These are phyloP conservation scores for Steatornis caripensis DNA, from an alignment of 2,113 vertebrate species.

Conservation along the genomic window DNA sequence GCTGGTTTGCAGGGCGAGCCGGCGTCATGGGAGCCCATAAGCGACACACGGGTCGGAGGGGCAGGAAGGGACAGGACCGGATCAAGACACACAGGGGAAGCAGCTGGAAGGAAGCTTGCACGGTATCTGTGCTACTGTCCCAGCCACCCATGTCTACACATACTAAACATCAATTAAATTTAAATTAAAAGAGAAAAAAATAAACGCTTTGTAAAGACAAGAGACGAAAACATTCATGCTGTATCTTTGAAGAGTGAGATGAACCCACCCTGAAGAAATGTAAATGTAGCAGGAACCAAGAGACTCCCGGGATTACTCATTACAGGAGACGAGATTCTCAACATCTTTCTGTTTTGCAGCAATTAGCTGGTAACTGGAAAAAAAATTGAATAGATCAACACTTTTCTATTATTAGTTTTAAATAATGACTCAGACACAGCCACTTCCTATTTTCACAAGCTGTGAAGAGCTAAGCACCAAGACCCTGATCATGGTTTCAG, in stretches of 20 bases:
- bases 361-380: slow-evolving; percentile 44
- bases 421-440: slow-evolving; percentile 45
- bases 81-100: background rate
- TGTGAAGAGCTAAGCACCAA: background rate
- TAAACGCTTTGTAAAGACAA: slow-evolving; percentile 2
- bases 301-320: slow-evolving; percentile 33
- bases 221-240: background rate
- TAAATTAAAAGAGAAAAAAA: slow-evolving; percentile 8
- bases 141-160: background rate
- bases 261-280: slow-evolving; percentile 40
- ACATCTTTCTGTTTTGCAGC: slow-evolving; percentile 44
- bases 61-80: background rate
- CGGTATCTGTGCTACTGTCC: rapidly evolving
- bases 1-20: background rate
- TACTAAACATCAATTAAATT: background rate
- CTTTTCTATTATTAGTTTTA: slow-evolving; percentile 58
- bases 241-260: background rate
- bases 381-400: slow-evolving; percentile 39
- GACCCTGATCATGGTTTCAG: background rate
- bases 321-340: slow-evolving; percentile 4
- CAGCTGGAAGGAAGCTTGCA: slow-evolving; percentile 6
- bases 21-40: rapidly evolving
- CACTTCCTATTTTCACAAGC: slow-evolving; percentile 32
- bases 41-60: rapidly evolving
- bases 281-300: slow-evolving; percentile 27